Evolutionary conservation across 2,888 invertebrate genomes (phyloP).

Genomic region (Caenorhabditis panamensis): DNA sequence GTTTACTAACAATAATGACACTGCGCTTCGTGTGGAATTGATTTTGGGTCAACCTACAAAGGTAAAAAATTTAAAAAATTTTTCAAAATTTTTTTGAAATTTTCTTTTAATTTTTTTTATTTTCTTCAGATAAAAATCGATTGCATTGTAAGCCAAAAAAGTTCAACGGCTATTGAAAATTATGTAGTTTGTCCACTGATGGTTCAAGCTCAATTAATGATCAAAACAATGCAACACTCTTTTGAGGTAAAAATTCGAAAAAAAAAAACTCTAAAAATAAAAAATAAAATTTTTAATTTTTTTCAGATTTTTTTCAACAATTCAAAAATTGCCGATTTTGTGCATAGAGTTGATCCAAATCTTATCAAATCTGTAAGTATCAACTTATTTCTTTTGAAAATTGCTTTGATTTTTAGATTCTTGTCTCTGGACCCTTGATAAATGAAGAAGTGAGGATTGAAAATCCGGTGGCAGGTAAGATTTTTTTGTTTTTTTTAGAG

Average conservation of each 20-base stretch:
- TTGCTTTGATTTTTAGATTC: constrained; percentile 27
- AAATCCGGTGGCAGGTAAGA: constrained; percentile 8
- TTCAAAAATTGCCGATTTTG: constrained; percentile 51
- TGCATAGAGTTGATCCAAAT: constrained; percentile 49
- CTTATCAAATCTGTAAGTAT: constrained; percentile 25
- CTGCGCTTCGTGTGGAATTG: constrained; percentile 40
- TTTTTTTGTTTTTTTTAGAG: no score
- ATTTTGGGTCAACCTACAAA: constrained; percentile 23
- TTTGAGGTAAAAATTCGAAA: constrained; percentile 39
- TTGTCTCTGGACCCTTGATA: constrained; percentile 44
- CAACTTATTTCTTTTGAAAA: no score
- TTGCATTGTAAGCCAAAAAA: constrained; percentile 43
- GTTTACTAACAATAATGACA: constrained; percentile 51
- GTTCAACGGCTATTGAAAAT: constrained; percentile 41
- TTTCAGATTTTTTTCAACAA: constrained; percentile 51
- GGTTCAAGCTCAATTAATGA: constrained; percentile 1
- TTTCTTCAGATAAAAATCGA: constrained; percentile 50
- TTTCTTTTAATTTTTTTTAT: neutral
- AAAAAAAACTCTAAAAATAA: neutral
- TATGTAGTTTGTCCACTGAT: constrained; percentile 14
- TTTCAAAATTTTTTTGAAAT: no score
- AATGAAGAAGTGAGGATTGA: constrained; percentile 55
- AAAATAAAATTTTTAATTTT: no score
- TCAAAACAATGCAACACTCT: constrained; percentile 44
- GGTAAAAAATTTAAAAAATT: constrained; percentile 10